Base-by-base conservation (phyloP, 64 coral and sea anemone genomes). In the Montipora foliosa region DNA sequence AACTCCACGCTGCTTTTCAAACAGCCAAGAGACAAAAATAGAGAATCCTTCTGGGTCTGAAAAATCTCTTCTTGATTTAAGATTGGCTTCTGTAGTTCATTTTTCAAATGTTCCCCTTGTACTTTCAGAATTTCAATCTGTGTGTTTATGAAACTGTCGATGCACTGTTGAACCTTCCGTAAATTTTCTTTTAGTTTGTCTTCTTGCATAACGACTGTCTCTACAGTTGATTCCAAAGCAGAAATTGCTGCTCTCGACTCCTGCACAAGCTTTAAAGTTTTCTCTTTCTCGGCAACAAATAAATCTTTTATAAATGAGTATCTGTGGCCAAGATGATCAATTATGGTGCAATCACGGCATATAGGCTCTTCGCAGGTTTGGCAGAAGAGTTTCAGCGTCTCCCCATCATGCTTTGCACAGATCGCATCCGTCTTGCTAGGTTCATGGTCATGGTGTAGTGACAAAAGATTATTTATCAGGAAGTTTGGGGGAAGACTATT, bases 311-410 rank as follows among this genome's bases (percentile, higher is more conserved):
- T n/a, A 72, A 88, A 88, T 5, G 11, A 24, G 48, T 74, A 88
- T 70, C 25, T 19, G 69, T 88, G 86, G 53, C 53, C 86, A 74
- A 44, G 90, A 53, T 92, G 90, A 48, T 84, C 79, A 37, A 84
- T 44, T 60, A 92, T 84, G 58, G 90, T 84, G 50, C 90, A 92
- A 60, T 92, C 90, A 22, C 80, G 61, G 15, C 80, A 92, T 20
- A 92, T 92, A 12, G 78, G 62, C 50, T 55, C 49, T 20, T 92
- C 67, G 16, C 90, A 92, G 37, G 90, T 75, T 37, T 84, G 47
- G 12, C 90, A 92, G 66, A 75, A 92, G 9, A 92, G 67, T 19
- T 92, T 92, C 51, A 48, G 9, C 17, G 75, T 24, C 21, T 81
- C 80, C 3, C 79, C 90, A 50, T 92, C 67, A 67, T 92, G 80